These are phyloP conservation scores for Thecophora atra DNA, from an alignment of 2,888 invertebrate genomes.

Conservation along the genomic window DNA sequence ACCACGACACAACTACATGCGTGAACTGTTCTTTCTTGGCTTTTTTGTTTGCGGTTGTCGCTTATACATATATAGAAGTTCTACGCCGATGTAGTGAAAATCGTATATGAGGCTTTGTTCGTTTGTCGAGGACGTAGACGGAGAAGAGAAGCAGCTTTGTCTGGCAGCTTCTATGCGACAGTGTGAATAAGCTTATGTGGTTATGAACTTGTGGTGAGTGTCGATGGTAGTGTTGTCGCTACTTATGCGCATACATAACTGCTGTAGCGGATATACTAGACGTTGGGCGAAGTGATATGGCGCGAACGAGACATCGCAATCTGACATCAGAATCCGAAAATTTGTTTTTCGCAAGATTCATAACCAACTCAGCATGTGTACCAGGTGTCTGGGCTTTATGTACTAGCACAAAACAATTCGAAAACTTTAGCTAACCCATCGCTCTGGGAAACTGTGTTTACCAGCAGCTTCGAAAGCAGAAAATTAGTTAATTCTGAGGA, in stretches of 20 bases:
- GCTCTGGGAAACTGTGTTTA: not conserved
- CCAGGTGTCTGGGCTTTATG: constrained; percentile 18
- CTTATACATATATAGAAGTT: constrained; percentile 33
- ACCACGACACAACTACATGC: constrained; percentile 37
- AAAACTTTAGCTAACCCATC: not conserved
- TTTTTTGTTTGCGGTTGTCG: constrained; percentile 28
- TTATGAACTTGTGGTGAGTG: constrained; percentile 37
- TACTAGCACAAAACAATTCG: not conserved
- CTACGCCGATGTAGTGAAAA: constrained; percentile 14
- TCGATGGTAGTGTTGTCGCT: constrained; percentile 32
- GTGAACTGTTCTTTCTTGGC: constrained; percentile 36
- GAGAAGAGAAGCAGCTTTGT: constrained; percentile 25
- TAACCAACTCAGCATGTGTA: constrained; percentile 1
- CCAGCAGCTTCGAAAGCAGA: no score
- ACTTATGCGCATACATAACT: no score
- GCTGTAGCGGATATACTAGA: constrained; percentile 30
- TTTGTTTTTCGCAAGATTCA: constrained; percentile 12
- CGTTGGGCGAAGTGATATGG: not conserved
- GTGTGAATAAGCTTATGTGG: constrained; percentile 38
- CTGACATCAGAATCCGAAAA: constrained; percentile 23
- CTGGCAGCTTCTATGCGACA: constrained; percentile 21
- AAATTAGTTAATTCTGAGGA: no score
- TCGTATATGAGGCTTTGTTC: constrained; percentile 6
- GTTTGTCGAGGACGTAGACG: constrained; percentile 9
- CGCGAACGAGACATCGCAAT: constrained; percentile 15